These are phyloP conservation scores for Orientallactaga bullata DNA, from an alignment of 2,113 vertebrate genomes.

Conservation along the genomic window DNA sequence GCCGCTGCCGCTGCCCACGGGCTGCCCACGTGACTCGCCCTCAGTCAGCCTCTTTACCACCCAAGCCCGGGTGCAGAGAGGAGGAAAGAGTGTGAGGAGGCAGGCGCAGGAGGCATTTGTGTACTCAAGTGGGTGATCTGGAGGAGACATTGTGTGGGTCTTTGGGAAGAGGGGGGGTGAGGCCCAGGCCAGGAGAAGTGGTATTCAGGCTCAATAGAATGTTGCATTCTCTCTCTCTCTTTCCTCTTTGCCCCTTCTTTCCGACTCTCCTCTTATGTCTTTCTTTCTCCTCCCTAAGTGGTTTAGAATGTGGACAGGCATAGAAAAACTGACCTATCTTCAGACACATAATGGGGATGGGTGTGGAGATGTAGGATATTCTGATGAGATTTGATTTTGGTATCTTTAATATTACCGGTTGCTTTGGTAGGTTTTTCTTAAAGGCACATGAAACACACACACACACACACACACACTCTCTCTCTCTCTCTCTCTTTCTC, in stretches of 20 bases:
- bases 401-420: constrained; percentile 71
- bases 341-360: constrained; percentile 63
- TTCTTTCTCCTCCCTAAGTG: constrained; percentile 33
- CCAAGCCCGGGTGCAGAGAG: constrained; percentile 65
- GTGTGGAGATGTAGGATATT: constrained; percentile 62
- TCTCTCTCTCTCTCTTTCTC: too few species aligned
- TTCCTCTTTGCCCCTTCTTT: not conserved
- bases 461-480: constrained; percentile 37
- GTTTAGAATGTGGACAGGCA: constrained; percentile 55
- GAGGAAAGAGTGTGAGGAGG: not conserved
- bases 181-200: constrained; percentile 61
- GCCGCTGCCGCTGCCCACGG: constrained; percentile 83
- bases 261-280: constrained; percentile 10
- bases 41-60: constrained; percentile 75
- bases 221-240: not conserved
- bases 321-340: constrained; percentile 50
- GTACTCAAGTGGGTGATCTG: constrained; percentile 63
- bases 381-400: constrained; percentile 75
- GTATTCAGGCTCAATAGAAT: constrained; percentile 34
- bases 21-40: constrained; percentile 86
- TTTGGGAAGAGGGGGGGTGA: constrained; percentile 18
- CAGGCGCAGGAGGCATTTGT: constrained; percentile 23
- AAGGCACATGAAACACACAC: constrained; percentile 6
- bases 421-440: constrained; percentile 79
- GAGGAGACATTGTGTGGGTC: constrained; percentile 44